Evolutionary conservation across 2,113 vertebrate species (phyloP).

Genomic region (Verasper variegatus): DNA sequence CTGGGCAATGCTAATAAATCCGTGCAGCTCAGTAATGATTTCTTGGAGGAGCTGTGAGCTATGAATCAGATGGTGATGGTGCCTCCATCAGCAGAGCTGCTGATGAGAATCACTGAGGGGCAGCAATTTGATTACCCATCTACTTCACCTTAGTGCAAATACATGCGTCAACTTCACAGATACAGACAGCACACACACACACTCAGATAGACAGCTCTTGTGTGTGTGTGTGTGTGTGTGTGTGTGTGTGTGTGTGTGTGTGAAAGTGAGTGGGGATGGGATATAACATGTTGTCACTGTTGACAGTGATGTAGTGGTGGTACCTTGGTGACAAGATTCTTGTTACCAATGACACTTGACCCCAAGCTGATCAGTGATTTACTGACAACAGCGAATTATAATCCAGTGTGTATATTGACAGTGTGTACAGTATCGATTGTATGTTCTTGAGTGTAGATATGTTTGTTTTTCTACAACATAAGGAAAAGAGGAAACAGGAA

Average conservation of each 20-base stretch:
- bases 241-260: not conserved
- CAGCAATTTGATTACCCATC: constrained; percentile 44
- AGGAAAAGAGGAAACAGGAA: not conserved
- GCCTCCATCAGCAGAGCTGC: constrained; percentile 54
- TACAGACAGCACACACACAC: constrained; percentile 9
- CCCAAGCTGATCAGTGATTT: constrained; percentile 42
- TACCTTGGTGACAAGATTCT: constrained; percentile 27
- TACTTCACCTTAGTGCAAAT: constrained; percentile 32
- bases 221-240: not conserved
- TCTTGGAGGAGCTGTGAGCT: constrained; percentile 18
- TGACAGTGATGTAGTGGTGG: constrained; percentile 40
- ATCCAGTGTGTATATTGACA: not conserved
- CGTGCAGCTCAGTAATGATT: constrained; percentile 37
- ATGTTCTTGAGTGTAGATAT: not conserved
- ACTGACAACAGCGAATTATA: constrained; percentile 35
- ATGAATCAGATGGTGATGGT: constrained; percentile 31
- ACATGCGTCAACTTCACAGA: constrained; percentile 17
- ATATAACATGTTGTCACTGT: not conserved
- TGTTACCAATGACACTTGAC: constrained; percentile 11
- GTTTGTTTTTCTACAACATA: constrained; percentile 1
- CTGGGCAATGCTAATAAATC: constrained; percentile 35
- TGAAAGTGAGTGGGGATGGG: not conserved
- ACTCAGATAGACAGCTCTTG: not conserved
- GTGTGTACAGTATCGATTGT: not conserved
- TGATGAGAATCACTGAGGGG: constrained; percentile 32